phyloP scores from a whole-genome alignment of 2,888 invertebrate species.

The Xanthostigma xanthostigma region DNA sequence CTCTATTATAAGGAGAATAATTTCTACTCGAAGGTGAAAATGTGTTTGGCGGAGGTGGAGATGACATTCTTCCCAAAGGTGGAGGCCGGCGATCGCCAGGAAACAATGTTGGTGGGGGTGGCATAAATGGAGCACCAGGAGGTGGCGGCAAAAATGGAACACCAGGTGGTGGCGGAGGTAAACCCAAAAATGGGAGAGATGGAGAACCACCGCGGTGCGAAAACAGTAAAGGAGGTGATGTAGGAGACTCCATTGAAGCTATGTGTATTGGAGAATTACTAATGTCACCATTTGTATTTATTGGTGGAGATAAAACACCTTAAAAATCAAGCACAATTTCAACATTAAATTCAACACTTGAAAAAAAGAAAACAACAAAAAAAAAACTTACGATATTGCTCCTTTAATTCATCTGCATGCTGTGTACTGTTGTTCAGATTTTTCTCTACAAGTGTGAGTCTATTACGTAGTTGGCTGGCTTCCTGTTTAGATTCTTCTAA shows the following conservation, averaged over 20 bases:
- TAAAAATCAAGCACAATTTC: conserved; percentile 9
- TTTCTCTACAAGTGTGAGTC: conserved; percentile 39
- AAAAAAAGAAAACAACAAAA: not conserved
- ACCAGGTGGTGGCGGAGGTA: conserved; percentile 37
- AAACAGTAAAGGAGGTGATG: conserved; percentile 29
- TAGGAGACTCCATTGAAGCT: conserved; percentile 28
- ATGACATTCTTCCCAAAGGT: conserved; percentile 37
- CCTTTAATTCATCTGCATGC: conserved; percentile 28
- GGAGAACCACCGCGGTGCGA: conserved; percentile 27
- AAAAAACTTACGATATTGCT: conserved; percentile 32
- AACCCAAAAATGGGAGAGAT: conserved; percentile 29
- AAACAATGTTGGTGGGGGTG: conserved; percentile 28
- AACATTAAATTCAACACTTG: not conserved
- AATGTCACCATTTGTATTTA: conserved; percentile 34
- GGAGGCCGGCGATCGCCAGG: conserved; percentile 37
- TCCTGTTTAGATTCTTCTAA: conserved; percentile 67
- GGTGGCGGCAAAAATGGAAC: conserved; percentile 42
- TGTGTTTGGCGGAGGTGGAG: conserved; percentile 29
- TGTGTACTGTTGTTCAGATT: conserved; percentile 25
- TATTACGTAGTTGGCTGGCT: conserved; percentile 47
- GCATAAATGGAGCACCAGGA: conserved; percentile 43
- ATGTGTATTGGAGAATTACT: conserved; percentile 30
- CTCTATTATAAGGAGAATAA: conserved; percentile 36
- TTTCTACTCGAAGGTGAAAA: conserved; percentile 31
- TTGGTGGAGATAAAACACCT: conserved; percentile 40